These are phyloP conservation scores for Chaetogeoica ovagalla DNA, from an alignment of 2,888 invertebrate genomes.

Conservation along the genomic window DNA sequence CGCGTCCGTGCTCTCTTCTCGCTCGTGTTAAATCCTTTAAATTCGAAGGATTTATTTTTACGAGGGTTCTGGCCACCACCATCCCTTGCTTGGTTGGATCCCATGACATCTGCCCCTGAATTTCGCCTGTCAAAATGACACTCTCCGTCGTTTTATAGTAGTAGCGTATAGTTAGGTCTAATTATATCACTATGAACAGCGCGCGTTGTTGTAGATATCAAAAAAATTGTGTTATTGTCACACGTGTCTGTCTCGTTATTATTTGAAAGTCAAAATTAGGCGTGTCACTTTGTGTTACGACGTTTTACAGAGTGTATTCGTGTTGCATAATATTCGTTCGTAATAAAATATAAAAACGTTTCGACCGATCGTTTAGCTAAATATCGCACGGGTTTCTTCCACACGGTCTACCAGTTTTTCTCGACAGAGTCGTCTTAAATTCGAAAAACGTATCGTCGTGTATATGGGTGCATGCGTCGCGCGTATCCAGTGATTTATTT, in stretches of 20 bases:
- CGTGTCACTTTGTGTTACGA: neutral
- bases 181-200: constrained; percentile 1
- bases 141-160: neutral
- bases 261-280: neutral
- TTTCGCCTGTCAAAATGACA: constrained; percentile 46
- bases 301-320: too few species aligned
- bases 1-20: neutral
- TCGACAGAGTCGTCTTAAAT: too few species aligned
- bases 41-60: constrained; percentile 49
- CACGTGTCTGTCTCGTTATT: neutral
- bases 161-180: constrained; percentile 1
- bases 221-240: constrained; percentile 22
- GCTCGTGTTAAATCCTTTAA: constrained; percentile 31
- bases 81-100: neutral
- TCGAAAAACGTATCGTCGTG: too few species aligned
- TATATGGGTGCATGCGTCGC: too few species aligned
- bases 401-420: too few species aligned
- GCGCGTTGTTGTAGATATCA: constrained; percentile 7
- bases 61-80: constrained; percentile 32
- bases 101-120: constrained; percentile 43
- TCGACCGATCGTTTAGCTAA: too few species aligned
- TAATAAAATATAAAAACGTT: too few species aligned
- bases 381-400: too few species aligned
- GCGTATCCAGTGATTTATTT: too few species aligned
- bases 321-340: too few species aligned